Conservation (phyloP, 1,140 invertebrate genomes). For the Aphidius gifuensis region DNA sequence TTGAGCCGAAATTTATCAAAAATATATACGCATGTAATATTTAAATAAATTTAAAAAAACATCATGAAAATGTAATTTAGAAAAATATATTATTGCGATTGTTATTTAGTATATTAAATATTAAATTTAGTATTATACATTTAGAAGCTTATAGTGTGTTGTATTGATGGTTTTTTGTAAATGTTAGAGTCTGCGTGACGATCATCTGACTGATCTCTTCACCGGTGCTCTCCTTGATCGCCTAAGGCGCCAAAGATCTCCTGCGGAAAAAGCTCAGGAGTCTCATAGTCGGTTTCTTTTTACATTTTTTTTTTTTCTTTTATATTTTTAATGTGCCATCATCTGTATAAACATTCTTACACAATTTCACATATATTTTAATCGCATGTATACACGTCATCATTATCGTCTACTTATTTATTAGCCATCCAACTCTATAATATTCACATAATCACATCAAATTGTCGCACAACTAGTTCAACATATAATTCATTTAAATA, state of each 20-base stretch:
- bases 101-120: too few species aligned
- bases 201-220: conserved; percentile 3
- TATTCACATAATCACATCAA: conserved; percentile 9
- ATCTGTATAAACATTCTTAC: not conserved
- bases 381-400: too few species aligned
- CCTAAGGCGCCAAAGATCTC: conserved; percentile 24
- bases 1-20: too few species aligned
- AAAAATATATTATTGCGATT: too few species aligned
- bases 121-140: too few species aligned
- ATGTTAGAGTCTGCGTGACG: conserved; percentile 10
- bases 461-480: conserved; percentile 14
- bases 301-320: not conserved
- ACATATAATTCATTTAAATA: not conserved
- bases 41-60: too few species aligned
- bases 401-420: too few species aligned
- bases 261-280: conserved; percentile 25
- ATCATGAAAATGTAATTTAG: too few species aligned
- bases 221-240: conserved; percentile 15
- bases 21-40: too few species aligned
- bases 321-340: not conserved
- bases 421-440: too few species aligned
- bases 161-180: too few species aligned
- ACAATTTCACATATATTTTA: not conserved
- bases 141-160: too few species aligned
- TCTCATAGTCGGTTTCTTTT: not conserved